Conservation (phyloP, 2,113 vertebrate genomes). For the Ia io region DNA sequence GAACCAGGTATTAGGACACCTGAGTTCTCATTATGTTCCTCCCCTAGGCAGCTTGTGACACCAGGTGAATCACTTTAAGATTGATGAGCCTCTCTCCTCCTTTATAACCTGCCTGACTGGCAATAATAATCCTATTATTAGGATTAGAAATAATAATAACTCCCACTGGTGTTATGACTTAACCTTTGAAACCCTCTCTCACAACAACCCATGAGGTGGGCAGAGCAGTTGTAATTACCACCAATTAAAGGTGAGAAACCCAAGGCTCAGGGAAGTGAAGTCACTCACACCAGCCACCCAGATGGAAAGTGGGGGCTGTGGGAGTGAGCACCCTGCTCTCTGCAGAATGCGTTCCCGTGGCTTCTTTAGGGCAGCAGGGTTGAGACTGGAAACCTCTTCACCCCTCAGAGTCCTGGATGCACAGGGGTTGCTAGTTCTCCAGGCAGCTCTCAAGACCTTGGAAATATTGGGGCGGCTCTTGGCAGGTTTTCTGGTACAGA, state of each 20-base stretch:
- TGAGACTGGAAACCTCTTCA: not conserved
- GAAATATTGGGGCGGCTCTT: not conserved
- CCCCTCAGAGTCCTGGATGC: rapidly evolving
- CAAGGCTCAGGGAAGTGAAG: not conserved
- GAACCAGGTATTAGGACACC: not conserved
- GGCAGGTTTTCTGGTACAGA: not conserved
- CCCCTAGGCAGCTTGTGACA: not conserved
- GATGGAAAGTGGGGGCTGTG: not conserved
- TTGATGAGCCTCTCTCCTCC: not conserved
- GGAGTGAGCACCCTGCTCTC: not conserved
- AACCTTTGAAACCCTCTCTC: not conserved
- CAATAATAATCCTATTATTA: not conserved
- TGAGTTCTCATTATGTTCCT: not conserved
- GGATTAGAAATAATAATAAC: not conserved
- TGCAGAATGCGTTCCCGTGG: rapidly evolving
- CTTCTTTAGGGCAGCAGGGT: not conserved
- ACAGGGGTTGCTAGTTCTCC: not conserved
- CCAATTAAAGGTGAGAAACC: conserved; percentile 49
- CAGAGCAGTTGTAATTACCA: not conserved
- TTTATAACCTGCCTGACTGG: not conserved
- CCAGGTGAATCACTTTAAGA: not conserved
- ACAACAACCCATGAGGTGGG: not conserved
- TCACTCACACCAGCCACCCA: not conserved
- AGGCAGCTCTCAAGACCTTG: not conserved
- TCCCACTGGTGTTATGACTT: not conserved